Percentiles rank a stretch among this genome's conserved stretches.
Evolutionary conservation across 2,888 invertebrate genomes (phyloP).

Genomic region (Achlya flavicornis): DNA sequence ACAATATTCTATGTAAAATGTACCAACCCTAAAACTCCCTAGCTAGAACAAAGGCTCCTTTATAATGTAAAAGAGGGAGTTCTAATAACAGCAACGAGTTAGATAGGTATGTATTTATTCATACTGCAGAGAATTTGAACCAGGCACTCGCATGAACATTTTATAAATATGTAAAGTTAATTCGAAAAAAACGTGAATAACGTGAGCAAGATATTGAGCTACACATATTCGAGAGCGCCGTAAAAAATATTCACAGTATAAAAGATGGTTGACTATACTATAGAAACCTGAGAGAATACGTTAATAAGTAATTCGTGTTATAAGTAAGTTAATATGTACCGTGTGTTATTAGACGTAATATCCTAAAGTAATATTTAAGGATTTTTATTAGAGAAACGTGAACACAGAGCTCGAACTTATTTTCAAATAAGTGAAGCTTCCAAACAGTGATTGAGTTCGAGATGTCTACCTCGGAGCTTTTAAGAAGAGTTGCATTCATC

Average conservation of each 20-base stretch:
- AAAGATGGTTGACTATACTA: too few relatives aligned
- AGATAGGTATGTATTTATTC: conserved; percentile 5
- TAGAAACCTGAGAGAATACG: too few relatives aligned
- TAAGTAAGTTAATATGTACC: too few relatives aligned
- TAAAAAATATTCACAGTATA: too few relatives aligned
- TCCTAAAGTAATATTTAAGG: too few relatives aligned
- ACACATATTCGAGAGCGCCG: too few relatives aligned
- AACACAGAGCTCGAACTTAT: not conserved
- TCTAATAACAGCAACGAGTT: not conserved
- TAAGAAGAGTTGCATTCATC: conserved; percentile 56
- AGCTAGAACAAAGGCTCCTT: not conserved
- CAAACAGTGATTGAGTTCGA: conserved; percentile 20
- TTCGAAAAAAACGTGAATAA: not conserved
- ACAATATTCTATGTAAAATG: not conserved
- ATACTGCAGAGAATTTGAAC: conserved; percentile 1
- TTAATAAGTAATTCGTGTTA: too few relatives aligned
- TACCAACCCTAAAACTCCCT: not conserved
- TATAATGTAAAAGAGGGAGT: conserved; percentile 4
- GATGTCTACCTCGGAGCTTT: conserved; percentile 38
- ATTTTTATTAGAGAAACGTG: not conserved
- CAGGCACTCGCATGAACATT: not conserved
- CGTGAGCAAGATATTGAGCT: not conserved
- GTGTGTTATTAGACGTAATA: too few relatives aligned
- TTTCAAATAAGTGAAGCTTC: not conserved
- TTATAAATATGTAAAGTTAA: conserved; percentile 3